Evolutionary conservation across 2,888 invertebrate species (phyloP).

Genomic region (Pristionchus fissidentatus): DNA sequence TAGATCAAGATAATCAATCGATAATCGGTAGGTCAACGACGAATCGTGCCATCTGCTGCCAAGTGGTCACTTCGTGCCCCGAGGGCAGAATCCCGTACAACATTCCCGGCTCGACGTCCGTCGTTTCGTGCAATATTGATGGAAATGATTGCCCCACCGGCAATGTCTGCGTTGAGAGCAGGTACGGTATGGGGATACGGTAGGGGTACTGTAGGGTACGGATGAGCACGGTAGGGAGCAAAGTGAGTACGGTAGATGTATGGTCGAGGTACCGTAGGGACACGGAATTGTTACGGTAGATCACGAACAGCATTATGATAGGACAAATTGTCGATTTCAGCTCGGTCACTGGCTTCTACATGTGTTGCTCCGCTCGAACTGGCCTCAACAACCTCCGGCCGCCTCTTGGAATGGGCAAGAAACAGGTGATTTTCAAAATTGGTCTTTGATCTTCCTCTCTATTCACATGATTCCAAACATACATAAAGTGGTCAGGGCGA

Average conservation of each 20-base stretch:
- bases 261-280: too few species aligned
- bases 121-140: constrained; percentile 72
- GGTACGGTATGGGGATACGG: constrained; percentile 50
- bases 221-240: too few species aligned
- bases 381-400: constrained; percentile 32
- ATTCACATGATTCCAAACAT: too few species aligned
- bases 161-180: constrained; percentile 70
- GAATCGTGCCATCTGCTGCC: constrained; percentile 72
- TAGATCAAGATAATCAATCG: too few species aligned
- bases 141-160: constrained; percentile 72
- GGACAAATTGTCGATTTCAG: constrained; percentile 50
- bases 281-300: background rate
- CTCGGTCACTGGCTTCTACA: constrained; percentile 73
- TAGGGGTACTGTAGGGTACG: too few species aligned
- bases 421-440: constrained; percentile 6
- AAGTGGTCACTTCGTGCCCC: constrained; percentile 67
- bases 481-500: too few species aligned
- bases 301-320: background rate
- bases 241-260: too few species aligned
- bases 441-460: constrained; percentile 47
- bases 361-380: constrained; percentile 68
- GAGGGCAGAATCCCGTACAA: constrained; percentile 68
- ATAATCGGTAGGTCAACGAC: constrained; percentile 56
- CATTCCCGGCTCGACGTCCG: constrained; percentile 73
- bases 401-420: constrained; percentile 37